Conservation (phyloP, 1,140 invertebrate genomes). For the Sitodiplosis mosellana region DNA sequence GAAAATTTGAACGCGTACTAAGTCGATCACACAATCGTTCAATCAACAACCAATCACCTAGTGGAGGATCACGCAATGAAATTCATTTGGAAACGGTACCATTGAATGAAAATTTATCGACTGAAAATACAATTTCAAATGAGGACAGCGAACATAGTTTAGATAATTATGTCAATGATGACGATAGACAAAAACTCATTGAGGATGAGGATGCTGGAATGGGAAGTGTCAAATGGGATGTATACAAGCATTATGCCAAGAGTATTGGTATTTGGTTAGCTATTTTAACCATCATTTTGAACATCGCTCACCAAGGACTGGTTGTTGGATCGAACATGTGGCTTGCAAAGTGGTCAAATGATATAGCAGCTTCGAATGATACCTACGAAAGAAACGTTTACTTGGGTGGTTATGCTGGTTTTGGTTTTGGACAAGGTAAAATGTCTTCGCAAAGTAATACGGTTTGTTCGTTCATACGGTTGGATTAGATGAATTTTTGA, state of each 20-base stretch:
- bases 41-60: too few species aligned
- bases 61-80: too few species aligned
- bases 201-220: slow-evolving; percentile 79
- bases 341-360: slow-evolving; percentile 74
- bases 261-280: slow-evolving; percentile 62
- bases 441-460: too few species aligned
- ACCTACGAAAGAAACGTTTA: slow-evolving; percentile 51
- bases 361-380: slow-evolving; percentile 35
- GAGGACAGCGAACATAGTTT: neutral
- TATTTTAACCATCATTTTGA: slow-evolving; percentile 60
- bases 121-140: neutral
- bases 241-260: slow-evolving; percentile 78
- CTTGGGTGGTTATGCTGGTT: slow-evolving; percentile 69
- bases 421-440: slow-evolving; percentile 72
- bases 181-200: too few species aligned
- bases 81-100: too few species aligned
- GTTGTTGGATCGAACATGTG: slow-evolving; percentile 84
- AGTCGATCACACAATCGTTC: too few species aligned
- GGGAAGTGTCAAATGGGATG: slow-evolving; percentile 71
- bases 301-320: slow-evolving; percentile 70
- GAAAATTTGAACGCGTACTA: too few species aligned
- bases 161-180: too few species aligned
- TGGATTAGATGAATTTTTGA: too few species aligned
- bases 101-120: too few species aligned
- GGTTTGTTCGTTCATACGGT: too few species aligned